These are phyloP conservation scores for Aplysina aerophoba DNA, from an alignment of 37 sponge, comb jelly and placozoan species.

Conservation along the genomic window DNA sequence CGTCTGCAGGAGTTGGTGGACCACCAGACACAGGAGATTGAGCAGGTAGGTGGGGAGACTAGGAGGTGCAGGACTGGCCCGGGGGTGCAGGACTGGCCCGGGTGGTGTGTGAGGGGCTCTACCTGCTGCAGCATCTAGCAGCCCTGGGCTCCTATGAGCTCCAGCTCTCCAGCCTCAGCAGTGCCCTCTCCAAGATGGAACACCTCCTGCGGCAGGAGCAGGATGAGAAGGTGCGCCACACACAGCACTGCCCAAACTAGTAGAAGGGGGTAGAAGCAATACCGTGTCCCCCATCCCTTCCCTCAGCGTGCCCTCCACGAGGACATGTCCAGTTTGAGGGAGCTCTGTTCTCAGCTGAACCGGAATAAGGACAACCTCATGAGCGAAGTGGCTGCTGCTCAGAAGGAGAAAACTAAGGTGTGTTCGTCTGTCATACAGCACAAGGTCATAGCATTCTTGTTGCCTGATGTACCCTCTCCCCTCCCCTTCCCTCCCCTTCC, in stretches of 20 bases:
- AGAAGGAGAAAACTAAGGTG: slow-evolving; percentile 71
- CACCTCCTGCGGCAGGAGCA: slow-evolving; percentile 72
- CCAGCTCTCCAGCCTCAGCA: slow-evolving; percentile 73
- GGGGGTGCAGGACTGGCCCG: too few species aligned
- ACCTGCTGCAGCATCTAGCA: slow-evolving; percentile 41
- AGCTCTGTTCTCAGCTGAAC: slow-evolving; percentile 83
- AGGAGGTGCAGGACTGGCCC: too few species aligned
- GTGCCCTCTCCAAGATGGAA: slow-evolving; percentile 78
- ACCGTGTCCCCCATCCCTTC: neutral
- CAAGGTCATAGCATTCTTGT: too few species aligned
- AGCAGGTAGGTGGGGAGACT: slow-evolving; percentile 62
- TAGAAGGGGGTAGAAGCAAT: neutral
- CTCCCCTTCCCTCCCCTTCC: too few species aligned
- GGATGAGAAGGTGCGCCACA: slow-evolving; percentile 79
- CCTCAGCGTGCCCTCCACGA: slow-evolving; percentile 67
- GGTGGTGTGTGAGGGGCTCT: too few species aligned
- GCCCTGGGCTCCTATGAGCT: slow-evolving; percentile 68
- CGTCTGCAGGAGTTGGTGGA: slow-evolving; percentile 63
- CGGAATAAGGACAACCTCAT: slow-evolving; percentile 69
- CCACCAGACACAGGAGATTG: slow-evolving; percentile 72
- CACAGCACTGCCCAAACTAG: neutral
- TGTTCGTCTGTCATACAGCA: neutral
- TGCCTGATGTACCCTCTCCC: too few species aligned
- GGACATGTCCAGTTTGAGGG: slow-evolving; percentile 78
- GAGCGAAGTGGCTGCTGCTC: slow-evolving; percentile 67